Evolutionary conservation across 2,113 vertebrate species (phyloP), one percentile per base, ranked within the genome.

Genomic region (Marcusenius ussheri): DNA sequence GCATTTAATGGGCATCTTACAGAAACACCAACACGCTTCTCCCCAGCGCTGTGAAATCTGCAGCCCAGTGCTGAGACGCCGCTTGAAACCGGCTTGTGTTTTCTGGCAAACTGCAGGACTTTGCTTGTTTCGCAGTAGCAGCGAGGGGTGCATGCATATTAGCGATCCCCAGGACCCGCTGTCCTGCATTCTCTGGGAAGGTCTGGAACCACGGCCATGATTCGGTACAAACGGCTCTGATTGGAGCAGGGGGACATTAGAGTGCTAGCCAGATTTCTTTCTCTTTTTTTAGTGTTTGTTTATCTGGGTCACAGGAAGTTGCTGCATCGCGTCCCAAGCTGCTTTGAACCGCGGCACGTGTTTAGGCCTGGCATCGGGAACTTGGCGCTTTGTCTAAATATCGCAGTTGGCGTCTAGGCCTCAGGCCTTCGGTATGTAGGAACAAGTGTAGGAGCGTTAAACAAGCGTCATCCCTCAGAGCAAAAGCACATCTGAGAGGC

Each of bases 271-370:
- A 47, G 24, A 9, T 47, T 50, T 50, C n/a, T 27, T 47, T 45
- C 21, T 47, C 51, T 21, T 49, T 49, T 50, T 85, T 49, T 31
- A 24, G 42, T 11, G 11, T 49, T 49, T 27, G 24, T 86, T 86
- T 27, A 47, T 86, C 47, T 86, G 45, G 83, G 83, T 85, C 83
- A 85, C 24, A 3, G 83, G 83, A 85, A 85, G 83, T 85, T 80
- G 74, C 74, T 80, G 74, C 74, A 80, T 42, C 74, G 10, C 4
- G 74, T 19, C 31, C 13, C 35, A 8, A 19, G 74, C 74, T 42
- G 74, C 15, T 70, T 70, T 39, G 74, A 80, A 42, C 35, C 35
- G 6, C 74, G 15, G 74, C 62, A 19, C 74, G 74, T 80, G n/a
- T 49, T 19, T 10, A 50, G 45, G 21, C 47, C 83, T n/a, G 24